phyloP scores from a whole-genome alignment of 2,113 vertebrate species.

The Panurus biarmicus region DNA sequence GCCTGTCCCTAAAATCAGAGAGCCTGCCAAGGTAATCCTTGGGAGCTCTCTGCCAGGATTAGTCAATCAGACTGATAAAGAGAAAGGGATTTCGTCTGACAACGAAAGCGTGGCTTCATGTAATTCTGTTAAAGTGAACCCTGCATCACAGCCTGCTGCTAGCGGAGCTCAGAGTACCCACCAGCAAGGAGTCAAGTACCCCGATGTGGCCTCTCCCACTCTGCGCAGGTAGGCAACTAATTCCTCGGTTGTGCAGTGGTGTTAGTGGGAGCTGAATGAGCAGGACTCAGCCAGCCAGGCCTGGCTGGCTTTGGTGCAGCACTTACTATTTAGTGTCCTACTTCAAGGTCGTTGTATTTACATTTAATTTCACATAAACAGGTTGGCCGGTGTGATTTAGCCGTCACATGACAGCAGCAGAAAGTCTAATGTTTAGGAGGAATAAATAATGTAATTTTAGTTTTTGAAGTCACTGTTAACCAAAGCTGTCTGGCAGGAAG shows the following conservation, averaged over 20 bases:
- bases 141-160: slow-evolving; percentile 70
- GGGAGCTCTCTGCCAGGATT: slow-evolving; percentile 74
- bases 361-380: neutral
- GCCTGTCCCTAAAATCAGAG: slow-evolving; percentile 78
- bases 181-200: slow-evolving; percentile 84
- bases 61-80: slow-evolving; percentile 94
- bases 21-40: slow-evolving; percentile 75
- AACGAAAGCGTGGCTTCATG: slow-evolving; percentile 80
- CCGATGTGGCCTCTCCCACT: slow-evolving; percentile 93
- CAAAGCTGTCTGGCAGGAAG: neutral
- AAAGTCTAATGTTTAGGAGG: neutral
- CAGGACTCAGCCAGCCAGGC: neutral
- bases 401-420: accelerated
- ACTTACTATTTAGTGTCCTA: neutral
- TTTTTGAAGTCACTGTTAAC: too few relatives aligned
- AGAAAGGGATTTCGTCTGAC: slow-evolving; percentile 90
- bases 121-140: slow-evolving; percentile 81
- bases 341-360: neutral
- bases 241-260: neutral
- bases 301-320: neutral
- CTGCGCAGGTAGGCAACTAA: slow-evolving; percentile 82
- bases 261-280: neutral
- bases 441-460: too few relatives aligned
- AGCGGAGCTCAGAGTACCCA: slow-evolving; percentile 75
- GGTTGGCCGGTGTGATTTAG: neutral